Conservation (phyloP, 1,140 invertebrate genomes). For the Hyles euphorbiae region DNA sequence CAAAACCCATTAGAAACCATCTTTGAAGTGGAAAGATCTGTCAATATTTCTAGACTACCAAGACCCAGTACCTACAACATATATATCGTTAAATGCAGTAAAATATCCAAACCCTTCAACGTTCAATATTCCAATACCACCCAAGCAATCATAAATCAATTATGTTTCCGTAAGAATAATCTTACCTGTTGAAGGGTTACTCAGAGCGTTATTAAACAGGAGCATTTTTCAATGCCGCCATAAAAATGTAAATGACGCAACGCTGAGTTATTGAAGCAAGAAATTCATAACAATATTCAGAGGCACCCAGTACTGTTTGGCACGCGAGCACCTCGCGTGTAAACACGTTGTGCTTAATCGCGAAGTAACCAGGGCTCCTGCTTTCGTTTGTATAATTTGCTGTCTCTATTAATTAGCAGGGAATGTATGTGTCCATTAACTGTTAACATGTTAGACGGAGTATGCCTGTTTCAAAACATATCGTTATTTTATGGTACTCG, state of each 20-base stretch:
- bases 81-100: no score
- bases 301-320: constrained; percentile 10
- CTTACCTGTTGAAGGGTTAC: not conserved
- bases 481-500: no score
- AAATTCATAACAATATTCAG: constrained; percentile 28
- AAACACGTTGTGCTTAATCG: constrained; percentile 36
- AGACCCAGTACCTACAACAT: no score
- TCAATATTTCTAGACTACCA: no score
- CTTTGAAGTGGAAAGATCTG: no score
- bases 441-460: no score
- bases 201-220: constrained; percentile 6
- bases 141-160: not conserved
- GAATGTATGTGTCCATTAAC: no score
- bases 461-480: no score
- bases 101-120: no score
- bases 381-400: not conserved
- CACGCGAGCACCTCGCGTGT: constrained; percentile 34
- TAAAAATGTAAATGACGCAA: constrained; percentile 30
- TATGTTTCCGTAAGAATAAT: not conserved
- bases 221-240: constrained; percentile 13
- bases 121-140: no score
- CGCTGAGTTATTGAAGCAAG: constrained; percentile 27
- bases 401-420: constrained; percentile 2
- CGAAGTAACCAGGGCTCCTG: constrained; percentile 15
- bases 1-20: no score